Percentiles rank a stretch among this genome's conserved stretches.
Conservation (phyloP, 2,888 invertebrate species). For the Xylota sylvarum region DNA sequence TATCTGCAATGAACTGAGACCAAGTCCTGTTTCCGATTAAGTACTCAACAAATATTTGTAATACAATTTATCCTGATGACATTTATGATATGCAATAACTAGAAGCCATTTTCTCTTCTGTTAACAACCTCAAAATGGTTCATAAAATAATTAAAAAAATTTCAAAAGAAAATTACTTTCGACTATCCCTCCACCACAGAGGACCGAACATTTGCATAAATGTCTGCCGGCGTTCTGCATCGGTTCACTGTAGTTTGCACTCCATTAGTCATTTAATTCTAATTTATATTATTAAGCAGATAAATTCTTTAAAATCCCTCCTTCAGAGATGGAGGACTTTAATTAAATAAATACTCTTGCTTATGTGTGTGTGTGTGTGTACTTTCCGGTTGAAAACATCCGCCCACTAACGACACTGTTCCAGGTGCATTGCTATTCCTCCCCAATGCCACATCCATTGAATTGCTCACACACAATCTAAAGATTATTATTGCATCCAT, state of each 20-base stretch:
- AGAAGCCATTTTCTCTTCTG: background rate
- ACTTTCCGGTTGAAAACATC: constrained; percentile 36
- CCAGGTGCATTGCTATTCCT: constrained; percentile 53
- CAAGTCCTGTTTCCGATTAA: no score
- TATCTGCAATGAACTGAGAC: no score
- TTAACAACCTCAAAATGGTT: background rate
- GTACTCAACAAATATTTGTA: background rate
- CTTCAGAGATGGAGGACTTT: constrained; percentile 24
- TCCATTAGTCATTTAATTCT: constrained; percentile 31
- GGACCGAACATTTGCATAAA: background rate
- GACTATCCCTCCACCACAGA: background rate
- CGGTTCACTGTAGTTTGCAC: background rate
- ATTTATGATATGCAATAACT: background rate
- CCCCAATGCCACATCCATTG: constrained; percentile 36
- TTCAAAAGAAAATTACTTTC: background rate
- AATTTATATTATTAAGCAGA: constrained; percentile 32
- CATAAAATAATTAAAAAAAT: background rate
- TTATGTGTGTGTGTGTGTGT: background rate
- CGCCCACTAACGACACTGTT: constrained; percentile 35
- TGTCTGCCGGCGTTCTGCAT: background rate
- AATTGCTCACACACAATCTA: constrained; percentile 71
- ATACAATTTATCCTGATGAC: background rate
- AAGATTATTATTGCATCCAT: constrained; percentile 71
- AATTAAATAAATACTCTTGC: constrained; percentile 56
- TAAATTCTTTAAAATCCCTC: constrained; percentile 39